Conservation (phyloP, 1,140 invertebrate species). For the Musca vetustissima region DNA sequence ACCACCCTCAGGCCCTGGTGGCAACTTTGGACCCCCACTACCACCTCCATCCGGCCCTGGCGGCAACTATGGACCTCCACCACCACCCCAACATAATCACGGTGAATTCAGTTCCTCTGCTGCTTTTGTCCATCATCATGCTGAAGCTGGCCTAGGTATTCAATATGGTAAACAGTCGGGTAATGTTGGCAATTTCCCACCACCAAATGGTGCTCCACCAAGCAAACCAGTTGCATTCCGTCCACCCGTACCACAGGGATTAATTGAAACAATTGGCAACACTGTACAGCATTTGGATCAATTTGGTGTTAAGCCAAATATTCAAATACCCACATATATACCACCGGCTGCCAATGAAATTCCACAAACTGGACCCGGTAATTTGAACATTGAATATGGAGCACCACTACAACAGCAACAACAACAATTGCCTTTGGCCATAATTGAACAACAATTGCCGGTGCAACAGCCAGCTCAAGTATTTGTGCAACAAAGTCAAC, state of each 20-base stretch:
- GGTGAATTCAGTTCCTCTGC: conserved; percentile 43
- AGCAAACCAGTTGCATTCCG: conserved; percentile 67
- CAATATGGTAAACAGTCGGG: conserved; percentile 53
- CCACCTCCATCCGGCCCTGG: conserved; percentile 50
- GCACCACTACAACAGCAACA: conserved; percentile 31
- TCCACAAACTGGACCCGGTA: conserved; percentile 37
- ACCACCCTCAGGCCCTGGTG: conserved; percentile 46
- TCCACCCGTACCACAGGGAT: conserved; percentile 67
- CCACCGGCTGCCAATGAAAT: conserved; percentile 66
- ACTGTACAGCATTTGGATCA: conserved; percentile 58
- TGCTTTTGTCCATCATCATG: conserved; percentile 53
- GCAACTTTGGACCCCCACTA: conserved; percentile 52
- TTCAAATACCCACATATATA: conserved; percentile 61
- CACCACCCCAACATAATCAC: conserved; percentile 43
- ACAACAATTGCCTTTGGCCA: conserved; percentile 26
- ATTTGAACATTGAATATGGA: conserved; percentile 32
- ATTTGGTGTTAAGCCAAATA: conserved; percentile 47
- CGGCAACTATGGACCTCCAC: conserved; percentile 52
- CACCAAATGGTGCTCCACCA: conserved; percentile 56
- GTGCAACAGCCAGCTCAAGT: conserved; percentile 37
- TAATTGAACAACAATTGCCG: conserved; percentile 45
- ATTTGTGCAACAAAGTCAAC: conserved; percentile 33
- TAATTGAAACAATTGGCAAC: conserved; percentile 66
- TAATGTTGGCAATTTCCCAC: conserved; percentile 35
- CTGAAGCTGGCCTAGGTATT: conserved; percentile 37